These are phyloP conservation scores for Troides aeacus DNA, from an alignment of 2,888 invertebrate genomes.

Conservation along the genomic window DNA sequence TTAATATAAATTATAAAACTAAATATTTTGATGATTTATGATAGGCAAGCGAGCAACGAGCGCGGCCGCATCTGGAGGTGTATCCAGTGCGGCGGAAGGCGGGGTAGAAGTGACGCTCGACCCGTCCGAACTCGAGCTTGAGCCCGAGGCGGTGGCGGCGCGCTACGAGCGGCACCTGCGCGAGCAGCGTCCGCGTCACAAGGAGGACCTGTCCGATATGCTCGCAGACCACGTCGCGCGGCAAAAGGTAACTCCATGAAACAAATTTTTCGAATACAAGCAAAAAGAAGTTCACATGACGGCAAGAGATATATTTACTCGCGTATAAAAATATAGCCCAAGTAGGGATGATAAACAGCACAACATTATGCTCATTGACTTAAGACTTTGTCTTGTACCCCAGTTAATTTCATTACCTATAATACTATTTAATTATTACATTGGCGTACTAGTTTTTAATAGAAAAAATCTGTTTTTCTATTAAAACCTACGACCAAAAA, in stretches of 20 bases:
- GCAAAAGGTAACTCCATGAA: slow-evolving; percentile 85
- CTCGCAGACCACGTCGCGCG: slow-evolving; percentile 98
- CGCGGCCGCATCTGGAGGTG: slow-evolving; percentile 34
- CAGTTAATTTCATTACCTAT: too few species aligned
- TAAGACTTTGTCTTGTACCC: too few species aligned
- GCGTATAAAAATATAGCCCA: too few species aligned
- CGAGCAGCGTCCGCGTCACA: slow-evolving; percentile 92
- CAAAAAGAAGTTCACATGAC: too few species aligned
- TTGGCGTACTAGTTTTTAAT: too few species aligned
- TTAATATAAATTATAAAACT: neutral
- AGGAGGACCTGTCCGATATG: slow-evolving; percentile 99
- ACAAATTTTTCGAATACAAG: too few species aligned
- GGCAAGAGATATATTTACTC: too few species aligned
- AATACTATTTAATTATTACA: too few species aligned
- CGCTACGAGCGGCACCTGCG: slow-evolving; percentile 97
- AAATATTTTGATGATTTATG: neutral
- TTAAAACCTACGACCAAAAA: too few species aligned
- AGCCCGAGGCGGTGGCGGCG: slow-evolving; percentile 96
- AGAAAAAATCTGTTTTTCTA: too few species aligned
- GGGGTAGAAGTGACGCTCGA: slow-evolving; percentile 97
- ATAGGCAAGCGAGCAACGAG: slow-evolving; percentile 51
- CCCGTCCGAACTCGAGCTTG: slow-evolving; percentile 97
- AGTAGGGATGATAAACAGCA: too few species aligned
- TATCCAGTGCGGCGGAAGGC: slow-evolving; percentile 50
- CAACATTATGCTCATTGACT: too few species aligned